Conservation (phyloP, 2,113 vertebrate species). For the Motacilla alba region DNA sequence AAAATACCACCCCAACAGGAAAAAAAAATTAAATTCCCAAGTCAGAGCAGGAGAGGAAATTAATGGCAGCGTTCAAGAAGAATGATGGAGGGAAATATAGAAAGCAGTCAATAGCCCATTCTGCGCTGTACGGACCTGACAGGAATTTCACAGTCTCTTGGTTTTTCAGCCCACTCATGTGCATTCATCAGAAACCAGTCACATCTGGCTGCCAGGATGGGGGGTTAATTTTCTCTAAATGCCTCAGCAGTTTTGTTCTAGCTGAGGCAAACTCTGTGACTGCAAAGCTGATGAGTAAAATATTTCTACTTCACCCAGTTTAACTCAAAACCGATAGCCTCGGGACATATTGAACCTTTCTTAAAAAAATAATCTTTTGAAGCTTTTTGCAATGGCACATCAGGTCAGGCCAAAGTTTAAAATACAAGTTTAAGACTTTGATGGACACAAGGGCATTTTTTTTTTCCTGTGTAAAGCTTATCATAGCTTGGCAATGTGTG, state of each 20-base stretch:
- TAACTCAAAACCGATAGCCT: slow-evolving; percentile 99
- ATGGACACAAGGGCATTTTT: slow-evolving; percentile 84
- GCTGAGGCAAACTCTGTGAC: slow-evolving; percentile 99
- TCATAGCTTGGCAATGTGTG: slow-evolving; percentile 93
- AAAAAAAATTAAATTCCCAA: slow-evolving; percentile 80
- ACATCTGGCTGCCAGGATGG: slow-evolving; percentile 99
- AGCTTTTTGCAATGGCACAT: slow-evolving; percentile 91
- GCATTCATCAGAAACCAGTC: slow-evolving; percentile 99
- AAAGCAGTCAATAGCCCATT: slow-evolving; percentile 99
- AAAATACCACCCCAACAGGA: fast-evolving
- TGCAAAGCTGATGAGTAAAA: slow-evolving; percentile 99
- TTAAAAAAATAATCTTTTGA: slow-evolving; percentile 90
- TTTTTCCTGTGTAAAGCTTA: slow-evolving; percentile 84
- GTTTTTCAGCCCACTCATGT: slow-evolving; percentile 99
- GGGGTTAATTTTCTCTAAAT: slow-evolving; percentile 99
- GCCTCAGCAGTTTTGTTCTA: slow-evolving; percentile 99
- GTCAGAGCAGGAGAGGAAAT: slow-evolving; percentile 96
- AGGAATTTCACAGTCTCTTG: slow-evolving; percentile 99
- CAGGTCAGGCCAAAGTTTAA: slow-evolving; percentile 95
- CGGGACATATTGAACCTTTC: slow-evolving; percentile 93
- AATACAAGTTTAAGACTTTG: slow-evolving; percentile 90
- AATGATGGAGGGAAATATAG: slow-evolving; percentile 99
- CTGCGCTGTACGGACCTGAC: slow-evolving; percentile 97
- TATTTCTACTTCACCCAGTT: slow-evolving; percentile 99
- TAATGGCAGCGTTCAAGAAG: slow-evolving; percentile 99